Conservation (phyloP, 2,113 vertebrate genomes). For the Muntiacus muntjak region DNA sequence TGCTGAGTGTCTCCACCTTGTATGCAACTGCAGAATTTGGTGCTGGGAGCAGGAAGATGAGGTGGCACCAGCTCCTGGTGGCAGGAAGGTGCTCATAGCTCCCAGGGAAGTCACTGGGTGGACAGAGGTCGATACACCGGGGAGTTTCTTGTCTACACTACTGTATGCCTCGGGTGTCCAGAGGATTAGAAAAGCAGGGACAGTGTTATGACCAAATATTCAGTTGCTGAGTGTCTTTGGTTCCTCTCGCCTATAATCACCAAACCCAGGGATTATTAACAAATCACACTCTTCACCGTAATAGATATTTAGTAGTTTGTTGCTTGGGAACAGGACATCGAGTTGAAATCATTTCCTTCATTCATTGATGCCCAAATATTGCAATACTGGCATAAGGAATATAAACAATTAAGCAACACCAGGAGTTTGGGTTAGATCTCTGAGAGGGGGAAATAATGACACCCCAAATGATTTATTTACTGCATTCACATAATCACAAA, state of each 20-base stretch:
- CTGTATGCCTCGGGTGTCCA: background rate
- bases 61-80: background rate
- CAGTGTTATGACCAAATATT: background rate
- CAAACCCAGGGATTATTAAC: constrained; percentile 28
- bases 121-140: background rate
- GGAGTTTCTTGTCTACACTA: background rate
- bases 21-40: background rate
- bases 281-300: background rate
- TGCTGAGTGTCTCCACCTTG: background rate
- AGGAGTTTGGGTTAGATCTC: constrained; percentile 15
- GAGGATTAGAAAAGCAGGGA: background rate
- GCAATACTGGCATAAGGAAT: background rate
- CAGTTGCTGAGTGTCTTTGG: background rate
- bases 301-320: constrained; percentile 4
- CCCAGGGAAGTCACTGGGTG: background rate
- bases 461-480: constrained; percentile 43
- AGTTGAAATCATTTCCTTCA: constrained; percentile 37
- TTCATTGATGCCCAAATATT: background rate
- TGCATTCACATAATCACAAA: constrained; percentile 72
- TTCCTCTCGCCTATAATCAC: background rate
- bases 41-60: background rate
- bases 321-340: background rate
- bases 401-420: constrained; percentile 10
- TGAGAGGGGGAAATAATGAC: constrained; percentile 35
- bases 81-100: background rate